Evolutionary conservation across 2,113 vertebrate genomes (phyloP).

Genomic region (Strix uralensis): DNA sequence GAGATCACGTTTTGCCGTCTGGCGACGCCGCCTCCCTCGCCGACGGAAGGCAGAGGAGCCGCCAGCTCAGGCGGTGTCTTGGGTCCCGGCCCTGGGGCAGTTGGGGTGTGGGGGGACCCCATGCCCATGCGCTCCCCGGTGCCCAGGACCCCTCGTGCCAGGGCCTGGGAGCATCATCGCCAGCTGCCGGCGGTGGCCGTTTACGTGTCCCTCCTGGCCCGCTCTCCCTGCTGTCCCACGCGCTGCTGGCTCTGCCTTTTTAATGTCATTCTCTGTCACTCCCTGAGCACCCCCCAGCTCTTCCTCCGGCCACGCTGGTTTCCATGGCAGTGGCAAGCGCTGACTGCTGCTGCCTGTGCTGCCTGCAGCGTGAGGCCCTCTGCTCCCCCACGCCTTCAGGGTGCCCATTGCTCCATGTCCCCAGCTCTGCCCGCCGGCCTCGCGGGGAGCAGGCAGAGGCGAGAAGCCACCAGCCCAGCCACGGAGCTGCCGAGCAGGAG

Average conservation of each 20-base stretch:
- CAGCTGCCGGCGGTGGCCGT: too few relatives aligned
- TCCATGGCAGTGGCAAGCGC: background rate
- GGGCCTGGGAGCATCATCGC: background rate
- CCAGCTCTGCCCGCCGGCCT: background rate
- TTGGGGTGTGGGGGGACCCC: rapidly evolving
- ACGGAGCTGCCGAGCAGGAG: background rate
- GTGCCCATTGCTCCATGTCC: rapidly evolving
- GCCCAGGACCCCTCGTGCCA: rapidly evolving
- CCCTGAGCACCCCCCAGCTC: background rate
- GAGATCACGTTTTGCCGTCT: background rate
- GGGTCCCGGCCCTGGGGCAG: too few relatives aligned
- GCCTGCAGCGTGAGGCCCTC: background rate
- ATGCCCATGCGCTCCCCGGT: rapidly evolving
- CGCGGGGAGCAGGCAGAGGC: background rate
- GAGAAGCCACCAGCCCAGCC: background rate
- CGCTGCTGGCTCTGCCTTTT: background rate
- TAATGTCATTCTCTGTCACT: rapidly evolving
- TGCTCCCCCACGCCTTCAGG: background rate
- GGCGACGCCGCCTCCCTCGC: background rate
- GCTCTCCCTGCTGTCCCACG: background rate
- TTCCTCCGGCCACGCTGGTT: background rate
- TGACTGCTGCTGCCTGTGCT: background rate
- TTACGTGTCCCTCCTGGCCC: background rate
- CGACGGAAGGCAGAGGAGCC: background rate
- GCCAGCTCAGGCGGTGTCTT: too few relatives aligned